A percentile compares a stretch with the other conserved stretches of the same genome.
These are phyloP conservation scores for Protobothrops flavoviridis DNA, from an alignment of 2,113 vertebrate species.

Conservation along the genomic window DNA sequence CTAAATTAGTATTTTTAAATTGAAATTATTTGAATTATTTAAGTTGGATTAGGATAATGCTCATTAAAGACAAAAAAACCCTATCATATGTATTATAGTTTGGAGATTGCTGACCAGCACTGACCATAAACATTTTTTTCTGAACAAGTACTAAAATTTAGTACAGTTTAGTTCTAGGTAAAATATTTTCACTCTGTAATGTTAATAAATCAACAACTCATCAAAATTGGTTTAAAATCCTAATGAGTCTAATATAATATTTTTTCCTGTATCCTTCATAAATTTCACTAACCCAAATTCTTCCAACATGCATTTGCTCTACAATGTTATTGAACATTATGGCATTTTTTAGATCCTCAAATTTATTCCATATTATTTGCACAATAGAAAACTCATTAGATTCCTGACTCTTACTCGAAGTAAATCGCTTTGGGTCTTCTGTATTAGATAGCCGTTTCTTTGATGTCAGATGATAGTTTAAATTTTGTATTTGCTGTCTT, in stretches of 20 bases:
- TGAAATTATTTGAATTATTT: background rate
- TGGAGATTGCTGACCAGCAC: background rate
- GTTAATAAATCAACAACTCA: background rate
- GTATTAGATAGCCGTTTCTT: constrained; percentile 49
- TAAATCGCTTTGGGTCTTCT: constrained; percentile 47
- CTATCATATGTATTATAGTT: background rate
- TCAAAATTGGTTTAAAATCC: background rate
- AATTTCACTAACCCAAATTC: constrained; percentile 87
- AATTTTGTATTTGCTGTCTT: constrained; percentile 74
- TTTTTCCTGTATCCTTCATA: background rate
- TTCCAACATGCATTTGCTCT: constrained; percentile 78
- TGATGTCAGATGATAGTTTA: constrained; percentile 67
- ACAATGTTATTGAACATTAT: constrained; percentile 60
- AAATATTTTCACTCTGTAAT: background rate
- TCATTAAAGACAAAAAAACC: background rate
- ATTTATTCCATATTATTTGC: constrained; percentile 81
- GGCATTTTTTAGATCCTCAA: constrained; percentile 72
- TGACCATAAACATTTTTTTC: background rate
- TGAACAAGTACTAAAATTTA: background rate
- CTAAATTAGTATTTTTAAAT: background rate
- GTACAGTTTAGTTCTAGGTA: background rate
- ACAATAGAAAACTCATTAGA: constrained; percentile 69
- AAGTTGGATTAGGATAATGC: background rate
- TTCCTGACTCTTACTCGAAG: constrained; percentile 38
- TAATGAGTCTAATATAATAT: background rate